Conservation (phyloP, 2,888 invertebrate genomes). For the Cantharis flavilabris region DNA sequence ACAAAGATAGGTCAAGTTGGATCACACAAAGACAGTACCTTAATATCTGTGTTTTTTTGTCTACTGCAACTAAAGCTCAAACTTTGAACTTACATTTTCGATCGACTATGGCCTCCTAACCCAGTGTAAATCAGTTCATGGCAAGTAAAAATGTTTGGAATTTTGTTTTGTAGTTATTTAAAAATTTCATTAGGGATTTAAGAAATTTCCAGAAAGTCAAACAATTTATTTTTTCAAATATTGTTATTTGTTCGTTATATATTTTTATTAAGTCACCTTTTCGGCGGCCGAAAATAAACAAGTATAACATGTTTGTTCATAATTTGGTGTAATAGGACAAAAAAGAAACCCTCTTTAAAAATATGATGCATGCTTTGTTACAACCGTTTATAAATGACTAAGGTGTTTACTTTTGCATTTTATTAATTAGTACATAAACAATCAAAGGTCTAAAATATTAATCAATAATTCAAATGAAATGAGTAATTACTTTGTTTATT, state of each 20-base stretch:
- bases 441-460: background rate
- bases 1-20: too few relatives aligned
- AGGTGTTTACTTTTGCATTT: background rate
- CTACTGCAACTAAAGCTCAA: too few relatives aligned
- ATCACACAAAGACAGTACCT: too few relatives aligned
- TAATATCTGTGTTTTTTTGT: too few relatives aligned
- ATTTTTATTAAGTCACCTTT: background rate
- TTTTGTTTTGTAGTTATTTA: background rate
- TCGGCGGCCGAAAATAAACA: background rate
- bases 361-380: background rate
- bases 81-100: too few relatives aligned
- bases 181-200: background rate
- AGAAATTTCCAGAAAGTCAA: background rate
- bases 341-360: background rate
- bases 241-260: background rate
- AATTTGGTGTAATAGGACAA: background rate
- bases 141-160: too few relatives aligned
- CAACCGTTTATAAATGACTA: background rate
- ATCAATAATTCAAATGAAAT: conserved; percentile 10
- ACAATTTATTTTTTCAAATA: background rate
- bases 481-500: conserved; percentile 18
- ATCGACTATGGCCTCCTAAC: too few relatives aligned
- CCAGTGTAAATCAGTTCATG: too few relatives aligned
- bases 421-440: background rate
- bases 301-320: background rate